phyloP scores from a whole-genome alignment of 2,797 vertebrate genomes.

The Dermochelys coriacea region DNA sequence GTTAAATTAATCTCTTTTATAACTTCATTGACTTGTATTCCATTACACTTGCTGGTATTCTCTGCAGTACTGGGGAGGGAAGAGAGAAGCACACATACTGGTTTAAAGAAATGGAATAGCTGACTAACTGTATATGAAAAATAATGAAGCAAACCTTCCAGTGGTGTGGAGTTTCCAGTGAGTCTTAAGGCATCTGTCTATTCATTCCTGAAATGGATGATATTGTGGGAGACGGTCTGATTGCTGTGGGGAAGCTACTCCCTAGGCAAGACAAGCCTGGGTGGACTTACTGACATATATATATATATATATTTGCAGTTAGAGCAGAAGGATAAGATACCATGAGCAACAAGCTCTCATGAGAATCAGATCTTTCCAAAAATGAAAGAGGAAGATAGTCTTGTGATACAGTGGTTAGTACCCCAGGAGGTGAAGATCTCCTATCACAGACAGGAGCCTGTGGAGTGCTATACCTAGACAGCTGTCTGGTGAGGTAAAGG shows the following conservation, averaged over 20 bases:
- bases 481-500: neutral
- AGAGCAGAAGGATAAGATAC: neutral
- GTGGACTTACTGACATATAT: neutral
- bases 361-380: neutral
- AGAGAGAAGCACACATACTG: neutral
- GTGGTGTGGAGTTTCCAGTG: neutral
- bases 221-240: neutral
- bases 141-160: neutral
- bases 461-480: neutral
- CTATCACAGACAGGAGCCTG: neutral
- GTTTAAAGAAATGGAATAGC: constrained; percentile 41
- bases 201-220: neutral
- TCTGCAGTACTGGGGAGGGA: neutral
- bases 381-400: neutral
- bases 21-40: constrained; percentile 15
- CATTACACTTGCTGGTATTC: neutral
- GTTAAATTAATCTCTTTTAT: neutral
- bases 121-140: neutral
- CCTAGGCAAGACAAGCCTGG: neutral
- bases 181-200: neutral
- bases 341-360: neutral
- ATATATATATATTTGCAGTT: neutral
- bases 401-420: neutral
- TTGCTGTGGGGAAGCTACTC: neutral
- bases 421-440: neutral